Evolutionary conservation across 1,140 invertebrate species (phyloP), one percentile per base, ranked within the genome.

Genomic region (Penaeus chinensis): DNA sequence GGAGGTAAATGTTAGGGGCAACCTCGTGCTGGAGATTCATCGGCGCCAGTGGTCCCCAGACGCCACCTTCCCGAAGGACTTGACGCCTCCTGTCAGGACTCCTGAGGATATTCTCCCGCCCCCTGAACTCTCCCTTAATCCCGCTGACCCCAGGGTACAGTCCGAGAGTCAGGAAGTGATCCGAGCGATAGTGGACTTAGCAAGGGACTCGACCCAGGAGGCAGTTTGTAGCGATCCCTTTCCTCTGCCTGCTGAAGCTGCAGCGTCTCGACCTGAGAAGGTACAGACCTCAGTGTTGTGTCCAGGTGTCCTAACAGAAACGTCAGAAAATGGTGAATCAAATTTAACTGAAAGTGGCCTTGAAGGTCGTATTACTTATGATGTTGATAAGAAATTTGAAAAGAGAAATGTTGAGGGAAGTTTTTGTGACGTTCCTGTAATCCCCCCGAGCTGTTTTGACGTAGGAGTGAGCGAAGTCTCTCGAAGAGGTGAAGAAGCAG

Each of bases 91-190:
- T 11, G 69, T 61, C 47, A 81, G 63, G 18, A 60, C 24, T 7
- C 24, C 61, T 16, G 85, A 82, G 37, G 85, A 82, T 16, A 62
- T 60, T 11, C 54, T 76, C 2, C 54, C 69, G 4, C 79, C 79
- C 22, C 66, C 54, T n/a, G 63, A 69, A n/a, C 66, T 82, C 2
- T 37, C 54, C 18, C 42, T 37, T 22, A 80, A 87, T 22, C 85
- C 85, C 11, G 65, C 18, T 10, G 85, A 87, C 32, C 85, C 85
- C 11, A 60, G 74, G 60, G 80, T 87, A 3, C 79, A 87, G 85
- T 76, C n/a, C 20, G 65, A 87, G 80, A 87, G 80, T 63, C n/a
- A 87, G 61, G 42, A 87, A 66, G 85, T 87, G 19, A 87, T 82
- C 54, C 60, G 47, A 19, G 79, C 80, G 27, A 87, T 87, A 20